A percentile compares a stretch with the other conserved stretches of the same genome.
Evolutionary conservation across 2,797 vertebrate species (phyloP).

Genomic region (Notolabrus celidotus): DNA sequence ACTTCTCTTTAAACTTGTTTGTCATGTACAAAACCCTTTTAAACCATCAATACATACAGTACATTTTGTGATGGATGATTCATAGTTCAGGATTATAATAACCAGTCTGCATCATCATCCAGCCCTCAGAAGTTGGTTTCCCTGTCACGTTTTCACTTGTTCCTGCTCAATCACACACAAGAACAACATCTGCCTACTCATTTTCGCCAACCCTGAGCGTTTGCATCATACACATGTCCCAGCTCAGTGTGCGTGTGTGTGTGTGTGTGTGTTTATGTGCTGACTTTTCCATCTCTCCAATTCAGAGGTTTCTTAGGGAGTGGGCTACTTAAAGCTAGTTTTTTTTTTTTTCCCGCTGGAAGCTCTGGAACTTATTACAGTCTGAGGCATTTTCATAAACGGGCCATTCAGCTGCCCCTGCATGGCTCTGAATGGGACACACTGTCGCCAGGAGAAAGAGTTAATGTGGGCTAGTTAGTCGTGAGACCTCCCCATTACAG

Average conservation of each 20-base stretch:
- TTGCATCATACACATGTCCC: conserved; percentile 50
- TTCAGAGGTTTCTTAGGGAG: conserved; percentile 78
- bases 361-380: conserved; percentile 87
- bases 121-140: conserved; percentile 21
- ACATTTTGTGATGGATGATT: conserved; percentile 29
- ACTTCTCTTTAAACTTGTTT: neutral
- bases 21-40: neutral
- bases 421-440: conserved; percentile 81
- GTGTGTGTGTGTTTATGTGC: conserved; percentile 78
- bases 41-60: neutral
- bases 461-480: conserved; percentile 77
- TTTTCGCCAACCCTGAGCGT: conserved; percentile 62
- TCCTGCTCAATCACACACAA: conserved; percentile 67
- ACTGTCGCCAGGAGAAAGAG: conserved; percentile 80
- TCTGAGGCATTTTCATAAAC: conserved; percentile 83
- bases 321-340: conserved; percentile 68
- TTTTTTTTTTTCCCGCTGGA: conserved; percentile 59
- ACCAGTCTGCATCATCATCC: conserved; percentile 42
- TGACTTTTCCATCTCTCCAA: conserved; percentile 81
- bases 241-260: conserved; percentile 69
- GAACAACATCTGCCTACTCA: conserved; percentile 66
- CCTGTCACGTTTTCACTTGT: conserved; percentile 65
- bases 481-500: conserved; percentile 64
- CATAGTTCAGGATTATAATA: conserved; percentile 2
- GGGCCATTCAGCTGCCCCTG: conserved; percentile 81